These are phyloP conservation scores for Drosophila anceps DNA, from an alignment of 2,888 invertebrate species.

Conservation along the genomic window DNA sequence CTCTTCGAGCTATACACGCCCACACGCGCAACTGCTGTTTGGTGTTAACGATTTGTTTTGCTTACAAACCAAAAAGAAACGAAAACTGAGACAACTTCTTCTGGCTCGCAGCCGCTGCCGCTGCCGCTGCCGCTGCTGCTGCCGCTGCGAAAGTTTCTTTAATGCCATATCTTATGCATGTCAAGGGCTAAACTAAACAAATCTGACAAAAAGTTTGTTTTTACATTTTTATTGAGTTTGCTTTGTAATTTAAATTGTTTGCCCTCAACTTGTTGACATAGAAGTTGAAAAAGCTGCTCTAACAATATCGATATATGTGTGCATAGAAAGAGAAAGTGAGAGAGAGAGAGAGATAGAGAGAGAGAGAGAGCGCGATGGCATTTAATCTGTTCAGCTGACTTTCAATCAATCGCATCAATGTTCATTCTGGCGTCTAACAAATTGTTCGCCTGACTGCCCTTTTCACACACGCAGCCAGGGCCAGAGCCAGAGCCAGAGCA, in stretches of 20 bases:
- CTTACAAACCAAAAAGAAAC: constrained; percentile 24
- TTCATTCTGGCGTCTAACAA: constrained; percentile 76
- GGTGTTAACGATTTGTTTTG: constrained; percentile 75
- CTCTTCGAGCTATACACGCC: background rate
- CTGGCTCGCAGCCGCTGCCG: background rate
- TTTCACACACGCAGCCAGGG: constrained; percentile 21
- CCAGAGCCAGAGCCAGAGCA: constrained; percentile 37
- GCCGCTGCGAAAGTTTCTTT: constrained; percentile 43
- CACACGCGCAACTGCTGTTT: constrained; percentile 8
- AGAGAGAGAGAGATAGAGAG: background rate
- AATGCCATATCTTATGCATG: constrained; percentile 79
- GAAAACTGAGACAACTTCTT: background rate
- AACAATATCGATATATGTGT: background rate
- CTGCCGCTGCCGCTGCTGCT: too few relatives aligned
- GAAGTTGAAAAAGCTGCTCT: background rate
- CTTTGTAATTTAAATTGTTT: constrained; percentile 81
- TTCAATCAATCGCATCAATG: constrained; percentile 81
- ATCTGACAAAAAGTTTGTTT: constrained; percentile 54
- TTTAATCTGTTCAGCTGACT: constrained; percentile 75
- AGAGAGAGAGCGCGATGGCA: constrained; percentile 26
- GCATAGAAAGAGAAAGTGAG: too few relatives aligned
- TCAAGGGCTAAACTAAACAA: constrained; percentile 76
- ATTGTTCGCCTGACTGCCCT: constrained; percentile 68
- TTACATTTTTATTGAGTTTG: constrained; percentile 79
- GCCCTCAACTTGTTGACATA: constrained; percentile 75